phyloP scores from a whole-genome alignment of 2,113 vertebrate species.

The Nerophis ophidion region DNA sequence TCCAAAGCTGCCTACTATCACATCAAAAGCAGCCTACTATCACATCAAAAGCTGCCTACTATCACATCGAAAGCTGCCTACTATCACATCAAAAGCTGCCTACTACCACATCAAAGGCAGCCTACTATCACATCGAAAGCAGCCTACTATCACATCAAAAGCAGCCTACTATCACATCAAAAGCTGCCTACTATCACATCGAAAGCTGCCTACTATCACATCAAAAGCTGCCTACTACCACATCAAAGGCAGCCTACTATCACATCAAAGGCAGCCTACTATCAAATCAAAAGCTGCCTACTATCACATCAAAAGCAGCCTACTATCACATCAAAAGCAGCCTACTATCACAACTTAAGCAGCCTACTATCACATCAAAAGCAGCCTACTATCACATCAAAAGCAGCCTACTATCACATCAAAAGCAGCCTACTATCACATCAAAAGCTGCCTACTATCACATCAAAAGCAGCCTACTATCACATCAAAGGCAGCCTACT shows the following conservation, averaged over 20 bases:
- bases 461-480: neutral
- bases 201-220: neutral
- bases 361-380: conserved; percentile 3
- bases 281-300: neutral
- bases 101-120: conserved; percentile 2
- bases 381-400: neutral
- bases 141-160: conserved; percentile 3
- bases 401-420: conserved; percentile 6
- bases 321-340: conserved; percentile 3
- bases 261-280: too few relatives aligned
- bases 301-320: too few relatives aligned
- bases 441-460: too few relatives aligned
- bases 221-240: too few relatives aligned
- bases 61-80: neutral
- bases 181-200: conserved; percentile 6
- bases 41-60: too few relatives aligned
- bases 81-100: too few relatives aligned
- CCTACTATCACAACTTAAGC: neutral
- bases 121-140: neutral
- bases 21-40: neutral
- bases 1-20: too few relatives aligned
- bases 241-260: neutral
- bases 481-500: too few relatives aligned
- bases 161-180: neutral
- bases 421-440: neutral